Evolutionary conservation across 2,113 vertebrate species (phyloP).

Genomic region (Lichenostomus cassidix): DNA sequence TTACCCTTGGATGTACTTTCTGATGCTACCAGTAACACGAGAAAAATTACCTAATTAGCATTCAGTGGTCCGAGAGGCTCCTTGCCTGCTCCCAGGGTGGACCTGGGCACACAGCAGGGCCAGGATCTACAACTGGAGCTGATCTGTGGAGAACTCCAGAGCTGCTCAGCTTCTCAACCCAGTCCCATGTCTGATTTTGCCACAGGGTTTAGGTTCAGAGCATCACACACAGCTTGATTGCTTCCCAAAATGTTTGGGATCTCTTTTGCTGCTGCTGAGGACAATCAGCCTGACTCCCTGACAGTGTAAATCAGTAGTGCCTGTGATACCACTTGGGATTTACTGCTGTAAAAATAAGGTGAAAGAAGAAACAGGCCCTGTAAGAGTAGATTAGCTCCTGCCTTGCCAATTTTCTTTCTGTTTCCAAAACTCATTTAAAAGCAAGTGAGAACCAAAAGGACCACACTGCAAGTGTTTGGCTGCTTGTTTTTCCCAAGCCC

Average conservation of each 20-base stretch:
- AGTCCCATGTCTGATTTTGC: neutral
- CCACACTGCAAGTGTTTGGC: neutral
- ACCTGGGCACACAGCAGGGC: neutral
- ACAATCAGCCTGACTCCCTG: neutral
- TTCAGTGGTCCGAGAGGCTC: neutral
- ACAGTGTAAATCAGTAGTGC: neutral
- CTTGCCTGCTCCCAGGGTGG: neutral
- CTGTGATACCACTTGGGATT: neutral
- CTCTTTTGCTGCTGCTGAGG: neutral
- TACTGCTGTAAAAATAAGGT: neutral
- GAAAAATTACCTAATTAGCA: neutral
- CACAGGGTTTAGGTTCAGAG: neutral
- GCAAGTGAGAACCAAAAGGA: neutral
- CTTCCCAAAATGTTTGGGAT: neutral
- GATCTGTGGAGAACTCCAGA: neutral
- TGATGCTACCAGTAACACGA: neutral
- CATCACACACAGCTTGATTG: neutral
- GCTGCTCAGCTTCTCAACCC: neutral
- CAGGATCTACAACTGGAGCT: neutral
- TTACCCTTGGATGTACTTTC: slow-evolving; percentile 35
- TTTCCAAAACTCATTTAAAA: neutral
- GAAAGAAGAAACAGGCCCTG: neutral
- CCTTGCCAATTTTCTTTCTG: neutral
- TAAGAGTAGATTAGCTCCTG: neutral
- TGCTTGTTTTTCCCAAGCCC: neutral